Evolutionary conservation across 2,113 vertebrate genomes (phyloP).

Genomic region (Varanus komodoensis): DNA sequence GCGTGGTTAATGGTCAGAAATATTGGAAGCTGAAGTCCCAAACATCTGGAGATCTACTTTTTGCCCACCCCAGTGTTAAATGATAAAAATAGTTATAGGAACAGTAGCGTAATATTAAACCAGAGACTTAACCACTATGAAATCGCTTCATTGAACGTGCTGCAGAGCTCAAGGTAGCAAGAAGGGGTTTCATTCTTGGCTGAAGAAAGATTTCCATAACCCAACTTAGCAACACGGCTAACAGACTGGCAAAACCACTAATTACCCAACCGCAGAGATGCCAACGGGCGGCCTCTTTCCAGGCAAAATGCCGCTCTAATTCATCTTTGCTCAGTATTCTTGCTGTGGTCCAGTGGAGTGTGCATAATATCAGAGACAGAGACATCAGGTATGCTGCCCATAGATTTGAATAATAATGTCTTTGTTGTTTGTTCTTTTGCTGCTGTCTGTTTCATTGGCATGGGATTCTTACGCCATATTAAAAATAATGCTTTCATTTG

Average conservation of each 20-base stretch:
- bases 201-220: slow-evolving; percentile 45
- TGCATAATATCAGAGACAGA: not conserved
- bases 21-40: no score
- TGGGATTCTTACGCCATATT: not conserved
- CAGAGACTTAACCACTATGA: not conserved
- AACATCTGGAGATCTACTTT: no score
- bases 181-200: slow-evolving; percentile 33
- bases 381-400: not conserved
- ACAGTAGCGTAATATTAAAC: not conserved
- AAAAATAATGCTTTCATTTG: not conserved
- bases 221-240: slow-evolving; percentile 61
- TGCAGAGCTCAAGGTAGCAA: not conserved
- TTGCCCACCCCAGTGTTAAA: no score
- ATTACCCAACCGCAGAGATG: slow-evolving; percentile 60
- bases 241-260: slow-evolving; percentile 71
- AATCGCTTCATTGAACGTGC: not conserved
- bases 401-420: not conserved
- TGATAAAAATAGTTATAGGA: not conserved
- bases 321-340: slow-evolving; percentile 13
- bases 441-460: not conserved
- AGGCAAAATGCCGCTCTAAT: slow-evolving; percentile 49
- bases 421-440: not conserved
- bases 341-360: not conserved
- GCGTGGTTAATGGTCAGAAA: no score
- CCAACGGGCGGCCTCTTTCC: slow-evolving; percentile 37